These are phyloP conservation scores for Antitype chi DNA, from an alignment of 2,888 invertebrate species.

Conservation along the genomic window DNA sequence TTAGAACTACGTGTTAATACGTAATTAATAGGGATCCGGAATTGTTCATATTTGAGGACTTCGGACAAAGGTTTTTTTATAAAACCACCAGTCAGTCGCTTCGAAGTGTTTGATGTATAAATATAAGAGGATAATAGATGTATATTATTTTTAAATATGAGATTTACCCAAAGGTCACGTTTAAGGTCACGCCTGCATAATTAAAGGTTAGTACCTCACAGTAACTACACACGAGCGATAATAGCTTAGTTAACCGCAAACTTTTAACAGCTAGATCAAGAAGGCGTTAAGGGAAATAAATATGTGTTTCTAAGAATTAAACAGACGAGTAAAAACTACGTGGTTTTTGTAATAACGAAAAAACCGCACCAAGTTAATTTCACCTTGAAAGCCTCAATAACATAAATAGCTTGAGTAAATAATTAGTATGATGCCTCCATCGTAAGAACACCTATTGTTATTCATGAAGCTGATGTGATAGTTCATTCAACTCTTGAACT, in stretches of 20 bases:
- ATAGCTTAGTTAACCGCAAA: conserved; percentile 14
- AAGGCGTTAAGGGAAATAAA: neutral
- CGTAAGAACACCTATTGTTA: conserved; percentile 34
- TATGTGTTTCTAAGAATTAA: neutral
- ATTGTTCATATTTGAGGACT: neutral
- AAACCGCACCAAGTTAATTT: neutral
- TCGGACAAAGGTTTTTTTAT: neutral
- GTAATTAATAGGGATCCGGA: neutral
- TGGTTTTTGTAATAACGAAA: neutral
- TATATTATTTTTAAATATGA: neutral
- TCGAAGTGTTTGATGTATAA: conserved; percentile 2
- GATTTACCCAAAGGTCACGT: conserved; percentile 4
- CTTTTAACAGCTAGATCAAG: conserved; percentile 7
- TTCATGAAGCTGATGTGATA: conserved; percentile 60
- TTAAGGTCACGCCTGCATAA: neutral
- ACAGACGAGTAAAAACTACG: neutral
- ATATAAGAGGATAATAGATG: neutral
- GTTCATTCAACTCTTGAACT: conserved; percentile 77
- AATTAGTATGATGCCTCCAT: conserved; percentile 16
- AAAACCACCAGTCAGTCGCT: conserved; percentile 4
- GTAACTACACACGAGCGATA: conserved; percentile 1
- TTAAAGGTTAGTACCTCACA: conserved; percentile 8
- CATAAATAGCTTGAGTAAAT: conserved; percentile 20
- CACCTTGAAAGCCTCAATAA: conserved; percentile 35
- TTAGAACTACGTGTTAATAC: no score